Evolutionary conservation across 2,888 invertebrate genomes (phyloP), one percentile per base, ranked within the genome.

Genomic region (Minunthozetes semirufus): DNA sequence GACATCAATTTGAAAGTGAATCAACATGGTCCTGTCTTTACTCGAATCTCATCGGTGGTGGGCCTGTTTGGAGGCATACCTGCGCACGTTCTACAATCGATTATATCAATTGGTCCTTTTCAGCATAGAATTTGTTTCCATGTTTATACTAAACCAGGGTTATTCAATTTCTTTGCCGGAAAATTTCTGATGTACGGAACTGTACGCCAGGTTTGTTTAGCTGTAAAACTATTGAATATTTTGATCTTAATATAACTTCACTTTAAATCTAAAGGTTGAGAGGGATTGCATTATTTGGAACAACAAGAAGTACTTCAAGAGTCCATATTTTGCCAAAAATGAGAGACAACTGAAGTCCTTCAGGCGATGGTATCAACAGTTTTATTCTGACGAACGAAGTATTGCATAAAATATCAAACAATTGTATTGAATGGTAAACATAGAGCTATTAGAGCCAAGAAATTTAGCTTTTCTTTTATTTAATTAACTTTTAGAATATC

Each of bases 211-310:
- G 72, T 71, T 27, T 46, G 17, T 38, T 42, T 46, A 17, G n/a
- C 17, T 38, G 15, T 27, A 71, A 22, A 73, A 17, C 9, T 13
- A 56, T 53, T 22, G 33, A 17, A 53, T 50, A 70, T 70, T 48
- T 25, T 66, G 48, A n/a, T n/a, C n/a, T 33, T 33, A 33, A 33
- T 33, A 33, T 5, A 8, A 33, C 8, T 33, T 5, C 33, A 29
- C 48, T 75, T 46, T 46, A 46, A 76, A 72, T 70, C 61, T 66
- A 74, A 70, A 92, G 91, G 88, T 94, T 80, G 89, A 92, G 81
- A 86, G 94, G 0, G 94, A 94, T 81, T 87, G 93, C 0, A 86
- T 86, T 77, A 88, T 94, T 5, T 94, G 94, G 94, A 93, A 93
- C 82, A 89, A 89, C 83, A 94, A 94, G 81, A 86, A 86, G 13